A percentile compares a stretch with the other conserved stretches of the same genome.
Conservation (phyloP, 2,113 vertebrate species). For the Hepsetus odoe region DNA sequence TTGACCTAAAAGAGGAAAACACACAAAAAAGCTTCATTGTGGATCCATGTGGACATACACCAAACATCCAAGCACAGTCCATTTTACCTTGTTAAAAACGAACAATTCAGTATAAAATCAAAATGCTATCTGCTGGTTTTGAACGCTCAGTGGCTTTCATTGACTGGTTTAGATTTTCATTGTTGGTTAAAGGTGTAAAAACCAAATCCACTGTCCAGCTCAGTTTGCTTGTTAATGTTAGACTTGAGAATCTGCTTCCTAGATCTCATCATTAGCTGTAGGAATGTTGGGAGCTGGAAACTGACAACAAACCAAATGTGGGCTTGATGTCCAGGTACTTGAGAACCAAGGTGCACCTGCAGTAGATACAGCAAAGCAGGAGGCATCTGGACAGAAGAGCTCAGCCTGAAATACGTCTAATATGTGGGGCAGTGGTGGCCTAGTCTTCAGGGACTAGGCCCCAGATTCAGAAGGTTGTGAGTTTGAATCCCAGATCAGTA, state of each 20-base stretch:
- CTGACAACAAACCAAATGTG: neutral
- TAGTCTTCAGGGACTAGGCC: no score
- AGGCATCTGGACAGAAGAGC: neutral
- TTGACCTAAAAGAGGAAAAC: slow-evolving; percentile 11
- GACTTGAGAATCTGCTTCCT: neutral
- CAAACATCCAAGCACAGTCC: neutral
- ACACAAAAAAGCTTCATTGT: slow-evolving; percentile 5
- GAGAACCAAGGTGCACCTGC: slow-evolving; percentile 5
- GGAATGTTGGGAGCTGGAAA: neutral
- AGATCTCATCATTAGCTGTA: neutral
- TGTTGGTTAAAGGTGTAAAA: neutral
- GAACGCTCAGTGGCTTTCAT: no score
- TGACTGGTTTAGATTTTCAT: neutral
- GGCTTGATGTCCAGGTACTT: neutral
- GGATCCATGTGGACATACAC: neutral
- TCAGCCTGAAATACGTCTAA: neutral
- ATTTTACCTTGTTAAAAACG: neutral
- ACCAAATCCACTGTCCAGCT: no score
- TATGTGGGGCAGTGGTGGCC: no score
- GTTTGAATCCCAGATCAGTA: no score
- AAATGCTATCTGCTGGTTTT: no score
- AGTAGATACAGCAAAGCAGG: neutral
- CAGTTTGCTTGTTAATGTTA: no score
- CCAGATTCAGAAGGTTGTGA: no score
- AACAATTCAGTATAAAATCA: neutral